Conservation (phyloP, 2,888 invertebrate species). For the Mimas tiliae region DNA sequence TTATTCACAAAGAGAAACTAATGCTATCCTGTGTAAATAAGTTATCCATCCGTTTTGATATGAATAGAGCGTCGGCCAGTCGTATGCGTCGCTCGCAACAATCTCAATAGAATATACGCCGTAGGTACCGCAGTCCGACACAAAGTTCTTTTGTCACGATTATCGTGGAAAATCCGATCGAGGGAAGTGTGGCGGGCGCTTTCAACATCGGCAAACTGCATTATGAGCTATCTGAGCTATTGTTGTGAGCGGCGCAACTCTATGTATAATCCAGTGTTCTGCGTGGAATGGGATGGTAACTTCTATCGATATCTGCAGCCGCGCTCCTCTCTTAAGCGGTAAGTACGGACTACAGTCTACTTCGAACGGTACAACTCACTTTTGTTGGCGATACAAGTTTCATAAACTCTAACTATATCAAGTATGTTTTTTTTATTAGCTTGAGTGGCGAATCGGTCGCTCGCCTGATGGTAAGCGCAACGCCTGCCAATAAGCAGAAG, state of each 20-base stretch:
- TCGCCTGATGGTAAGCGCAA: too few relatives aligned
- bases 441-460: too few relatives aligned
- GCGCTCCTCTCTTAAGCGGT: slow-evolving; percentile 13
- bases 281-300: slow-evolving; percentile 47
- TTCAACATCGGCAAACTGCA: slow-evolving; percentile 81
- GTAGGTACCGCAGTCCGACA: slow-evolving; percentile 51
- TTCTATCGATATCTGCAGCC: slow-evolving; percentile 32
- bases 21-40: slow-evolving; percentile 23
- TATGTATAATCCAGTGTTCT: slow-evolving; percentile 61
- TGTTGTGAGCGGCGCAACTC: slow-evolving; percentile 62
- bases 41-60: slow-evolving; percentile 35
- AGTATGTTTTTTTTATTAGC: too few relatives aligned
- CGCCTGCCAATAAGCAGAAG: too few relatives aligned
- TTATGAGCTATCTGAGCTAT: slow-evolving; percentile 80
- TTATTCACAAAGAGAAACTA: slow-evolving; percentile 15
- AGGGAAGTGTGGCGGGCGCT: slow-evolving; percentile 78
- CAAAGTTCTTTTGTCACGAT: slow-evolving; percentile 84
- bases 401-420: too few relatives aligned
- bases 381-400: slow-evolving; percentile 3
- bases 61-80: slow-evolving; percentile 62
- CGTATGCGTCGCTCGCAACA: slow-evolving; percentile 57
- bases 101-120: slow-evolving; percentile 64
- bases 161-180: slow-evolving; percentile 83
- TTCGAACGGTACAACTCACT: background rate
- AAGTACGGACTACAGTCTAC: background rate